phyloP scores from a whole-genome alignment of 2,113 vertebrate genomes.

The Typhlomys cinereus region DNA sequence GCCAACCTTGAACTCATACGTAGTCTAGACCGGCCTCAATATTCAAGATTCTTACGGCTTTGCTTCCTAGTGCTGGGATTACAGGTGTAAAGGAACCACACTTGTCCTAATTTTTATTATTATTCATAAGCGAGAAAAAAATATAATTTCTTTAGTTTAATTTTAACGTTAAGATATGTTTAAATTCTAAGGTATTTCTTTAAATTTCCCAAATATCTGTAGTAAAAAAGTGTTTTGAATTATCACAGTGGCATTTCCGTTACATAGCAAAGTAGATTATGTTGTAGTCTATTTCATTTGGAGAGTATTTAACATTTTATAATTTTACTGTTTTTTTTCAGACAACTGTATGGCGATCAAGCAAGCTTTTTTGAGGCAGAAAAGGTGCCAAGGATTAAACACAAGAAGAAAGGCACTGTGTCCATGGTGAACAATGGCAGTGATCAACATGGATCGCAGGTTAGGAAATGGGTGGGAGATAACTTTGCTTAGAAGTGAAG shows the following conservation, averaged over 20 bases:
- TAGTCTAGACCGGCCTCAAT: not conserved
- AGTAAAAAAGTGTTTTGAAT: constrained; percentile 21
- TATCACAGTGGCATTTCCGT: constrained; percentile 33
- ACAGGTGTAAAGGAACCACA: not conserved
- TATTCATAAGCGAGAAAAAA: not conserved
- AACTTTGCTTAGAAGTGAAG: constrained; percentile 7
- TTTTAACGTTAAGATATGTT: constrained; percentile 44
- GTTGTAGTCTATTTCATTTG: constrained; percentile 12
- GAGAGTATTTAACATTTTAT: constrained; percentile 30
- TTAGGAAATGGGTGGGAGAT: constrained; percentile 75
- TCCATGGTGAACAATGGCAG: constrained; percentile 99
- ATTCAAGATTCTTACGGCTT: not conserved
- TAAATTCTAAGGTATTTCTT: not conserved
- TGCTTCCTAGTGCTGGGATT: not conserved
- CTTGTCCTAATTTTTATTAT: not conserved
- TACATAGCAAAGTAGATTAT: constrained; percentile 7
- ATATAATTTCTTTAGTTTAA: not conserved
- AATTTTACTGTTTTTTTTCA: constrained; percentile 77
- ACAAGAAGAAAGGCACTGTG: constrained; percentile 95
- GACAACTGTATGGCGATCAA: constrained; percentile 97
- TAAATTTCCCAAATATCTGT: constrained; percentile 34
- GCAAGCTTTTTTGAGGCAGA: constrained; percentile 96
- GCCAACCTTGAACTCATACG: not conserved
- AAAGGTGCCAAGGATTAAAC: constrained; percentile 96
- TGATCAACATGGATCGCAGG: constrained; percentile 97